Conservation (phyloP, 2,797 vertebrate species). For the Microctenopoma steveboyesi region DNA sequence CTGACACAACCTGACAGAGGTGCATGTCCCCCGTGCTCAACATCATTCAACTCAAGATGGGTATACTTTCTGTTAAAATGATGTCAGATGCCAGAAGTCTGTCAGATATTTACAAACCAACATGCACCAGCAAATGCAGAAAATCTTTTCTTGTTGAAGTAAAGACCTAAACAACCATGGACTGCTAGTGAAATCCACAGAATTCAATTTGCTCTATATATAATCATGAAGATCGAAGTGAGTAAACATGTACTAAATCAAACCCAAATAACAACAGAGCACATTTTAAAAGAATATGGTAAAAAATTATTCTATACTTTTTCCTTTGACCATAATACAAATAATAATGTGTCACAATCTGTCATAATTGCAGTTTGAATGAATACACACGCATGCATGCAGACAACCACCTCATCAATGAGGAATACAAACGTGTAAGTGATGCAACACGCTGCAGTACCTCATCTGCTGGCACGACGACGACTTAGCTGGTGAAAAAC, state of each 20-base stretch:
- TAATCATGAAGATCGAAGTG: not conserved
- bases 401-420: slow-evolving; percentile 51
- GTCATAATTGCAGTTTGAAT: slow-evolving; percentile 16
- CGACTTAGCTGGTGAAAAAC: slow-evolving; percentile 29
- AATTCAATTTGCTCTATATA: not conserved
- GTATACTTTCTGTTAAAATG: not conserved
- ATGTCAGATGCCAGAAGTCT: not conserved
- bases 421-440: slow-evolving; percentile 44
- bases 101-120: not conserved
- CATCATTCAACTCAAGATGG: not conserved
- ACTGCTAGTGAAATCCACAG: not conserved
- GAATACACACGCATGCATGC: slow-evolving; percentile 18
- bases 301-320: slow-evolving; percentile 4
- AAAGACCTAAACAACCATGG: not conserved
- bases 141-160: not conserved
- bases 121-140: not conserved
- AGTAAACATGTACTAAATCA: not conserved
- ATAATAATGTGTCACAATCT: slow-evolving; percentile 6
- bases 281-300: slow-evolving; percentile 1
- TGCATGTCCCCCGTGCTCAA: not conserved
- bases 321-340: not conserved
- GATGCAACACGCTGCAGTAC: slow-evolving; percentile 48
- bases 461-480: slow-evolving; percentile 25
- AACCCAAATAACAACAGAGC: not conserved
- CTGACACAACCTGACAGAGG: no score